Conservation (phyloP, 2,888 invertebrate genomes). For the Aporophyla nigra region DNA sequence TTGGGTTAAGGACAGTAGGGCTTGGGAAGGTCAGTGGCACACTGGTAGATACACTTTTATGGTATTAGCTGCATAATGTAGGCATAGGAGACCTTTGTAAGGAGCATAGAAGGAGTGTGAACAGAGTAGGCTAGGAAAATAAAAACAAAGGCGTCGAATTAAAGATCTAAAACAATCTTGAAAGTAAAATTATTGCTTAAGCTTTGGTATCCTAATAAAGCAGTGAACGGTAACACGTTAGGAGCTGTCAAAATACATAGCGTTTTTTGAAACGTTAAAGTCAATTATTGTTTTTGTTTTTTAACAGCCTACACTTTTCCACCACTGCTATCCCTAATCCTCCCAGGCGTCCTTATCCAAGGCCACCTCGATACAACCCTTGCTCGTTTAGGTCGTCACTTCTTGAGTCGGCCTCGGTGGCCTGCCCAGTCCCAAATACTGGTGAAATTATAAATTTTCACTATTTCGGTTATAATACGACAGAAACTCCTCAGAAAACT, state of each 20-base stretch:
- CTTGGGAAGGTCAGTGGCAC: conserved; percentile 44
- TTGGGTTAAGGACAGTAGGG: conserved; percentile 87
- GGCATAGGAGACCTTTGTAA: too few species aligned
- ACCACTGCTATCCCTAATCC: too few species aligned
- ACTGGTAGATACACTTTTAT: conserved; percentile 46
- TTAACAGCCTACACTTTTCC: too few species aligned
- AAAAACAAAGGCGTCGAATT: too few species aligned
- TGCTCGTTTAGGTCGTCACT: too few species aligned
- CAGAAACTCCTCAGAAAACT: background rate
- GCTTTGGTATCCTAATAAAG: background rate
- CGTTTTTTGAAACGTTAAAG: background rate
- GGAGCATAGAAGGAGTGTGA: too few species aligned
- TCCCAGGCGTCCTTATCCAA: too few species aligned
- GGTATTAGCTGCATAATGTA: background rate
- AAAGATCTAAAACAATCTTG: background rate
- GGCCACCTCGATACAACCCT: too few species aligned
- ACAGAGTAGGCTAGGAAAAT: too few species aligned
- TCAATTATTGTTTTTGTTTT: too few species aligned
- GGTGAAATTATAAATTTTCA: background rate
- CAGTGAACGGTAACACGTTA: background rate
- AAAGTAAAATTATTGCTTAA: background rate
- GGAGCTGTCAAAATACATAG: background rate
- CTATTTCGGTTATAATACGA: background rate
- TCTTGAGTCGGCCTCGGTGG: too few species aligned
- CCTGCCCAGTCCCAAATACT: background rate